phyloP scores from a whole-genome alignment of 1,140 invertebrate species.

The Sinella curviseta region DNA sequence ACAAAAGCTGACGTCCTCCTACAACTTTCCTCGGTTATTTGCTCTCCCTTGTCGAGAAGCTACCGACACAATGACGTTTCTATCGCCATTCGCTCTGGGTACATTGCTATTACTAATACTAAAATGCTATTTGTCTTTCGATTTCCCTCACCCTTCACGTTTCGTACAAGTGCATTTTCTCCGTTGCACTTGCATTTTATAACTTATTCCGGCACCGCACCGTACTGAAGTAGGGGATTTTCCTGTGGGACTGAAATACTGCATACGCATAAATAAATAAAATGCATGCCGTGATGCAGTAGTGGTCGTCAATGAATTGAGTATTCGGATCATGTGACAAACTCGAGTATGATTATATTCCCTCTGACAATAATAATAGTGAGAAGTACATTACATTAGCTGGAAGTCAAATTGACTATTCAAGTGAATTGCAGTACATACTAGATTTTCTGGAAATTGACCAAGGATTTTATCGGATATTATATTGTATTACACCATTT shows the following conservation, averaged over 20 bases:
- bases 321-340: slow-evolving; percentile 8
- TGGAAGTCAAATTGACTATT: background rate
- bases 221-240: background rate
- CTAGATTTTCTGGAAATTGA: background rate
- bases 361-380: background rate
- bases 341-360: background rate
- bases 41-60: background rate
- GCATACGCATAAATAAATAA: background rate
- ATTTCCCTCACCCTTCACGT: background rate
- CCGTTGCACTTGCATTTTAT: background rate
- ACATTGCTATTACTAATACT: too few species aligned
- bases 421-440: background rate
- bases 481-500: background rate
- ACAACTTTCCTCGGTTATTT: background rate
- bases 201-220: background rate
- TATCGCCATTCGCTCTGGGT: background rate
- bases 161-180: background rate
- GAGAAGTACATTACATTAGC: background rate
- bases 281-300: too few species aligned
- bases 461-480: background rate
- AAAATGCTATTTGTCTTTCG: background rate
- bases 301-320: background rate
- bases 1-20: background rate
- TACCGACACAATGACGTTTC: background rate
- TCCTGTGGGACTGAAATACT: background rate